Evolutionary conservation across 2,888 invertebrate genomes (phyloP), one percentile per base, ranked within the genome.

Genomic region (Epistrophe eligans): DNA sequence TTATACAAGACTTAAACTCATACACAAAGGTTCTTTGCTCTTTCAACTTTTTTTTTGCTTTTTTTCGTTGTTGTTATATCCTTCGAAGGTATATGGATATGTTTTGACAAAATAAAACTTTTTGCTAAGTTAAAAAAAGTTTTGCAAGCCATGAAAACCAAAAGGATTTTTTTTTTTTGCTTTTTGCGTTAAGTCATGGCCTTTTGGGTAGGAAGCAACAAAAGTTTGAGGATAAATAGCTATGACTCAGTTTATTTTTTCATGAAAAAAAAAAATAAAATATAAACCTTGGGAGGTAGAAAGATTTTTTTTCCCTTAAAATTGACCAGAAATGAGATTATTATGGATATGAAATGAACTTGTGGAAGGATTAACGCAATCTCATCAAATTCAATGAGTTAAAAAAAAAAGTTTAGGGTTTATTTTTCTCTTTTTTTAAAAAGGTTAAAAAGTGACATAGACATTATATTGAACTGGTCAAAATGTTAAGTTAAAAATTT

Each of bases 281-380:
- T 52, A 52, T 52, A 32, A 28, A 17, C 4, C 35, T 58, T 58
- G 13, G 7, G 4, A 48, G 48, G 45, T 6, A 64, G 24, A 19
- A 40, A 40, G 60, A 45, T 62, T 19, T 13, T 38, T 40, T 0
- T 55, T 15, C n/a, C 10, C 32, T 5, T 17, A 57, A 71, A 79
- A 58, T 60, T 71, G 79, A 71, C 64, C 73, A 74, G 35, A 76
- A 71, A 66, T 50, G 50, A 76, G 66, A 72, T 58, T 67, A 67
- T 64, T 64, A 72, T 71, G 57, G 55, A 64, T 64, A 67, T 64
- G 28, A 77, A 71, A 62, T 28, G 64, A 50, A 55, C 52, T 82
- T 45, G 48, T 15, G 38, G 15, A 64, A 58, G 80, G 70, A 79
- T 73, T 57, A 76, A 84, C 74, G 55, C 79, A 84, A 79, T 84